These are phyloP conservation scores for Ferdinandea cuprea DNA, from an alignment of 2,888 invertebrate species.

Conservation along the genomic window DNA sequence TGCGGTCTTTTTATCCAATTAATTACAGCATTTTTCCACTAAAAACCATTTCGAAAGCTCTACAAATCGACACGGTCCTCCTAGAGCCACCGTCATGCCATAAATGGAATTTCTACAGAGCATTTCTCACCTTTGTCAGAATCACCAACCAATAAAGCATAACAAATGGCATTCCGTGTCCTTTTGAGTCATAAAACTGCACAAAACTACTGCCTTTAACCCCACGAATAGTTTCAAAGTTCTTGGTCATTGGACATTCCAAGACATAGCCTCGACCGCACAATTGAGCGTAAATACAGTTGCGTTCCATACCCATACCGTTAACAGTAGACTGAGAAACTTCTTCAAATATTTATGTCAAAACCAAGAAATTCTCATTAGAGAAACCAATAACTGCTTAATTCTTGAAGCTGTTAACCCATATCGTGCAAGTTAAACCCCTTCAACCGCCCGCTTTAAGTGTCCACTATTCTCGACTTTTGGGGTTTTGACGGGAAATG, in stretches of 20 bases:
- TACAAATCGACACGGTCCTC: no score
- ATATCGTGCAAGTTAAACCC: slow-evolving; percentile 5
- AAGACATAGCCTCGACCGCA: slow-evolving; percentile 56
- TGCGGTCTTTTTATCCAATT: no score
- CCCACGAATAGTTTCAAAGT: neutral
- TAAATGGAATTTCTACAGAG: neutral
- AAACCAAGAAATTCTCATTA: slow-evolving; percentile 81
- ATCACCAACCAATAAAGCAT: slow-evolving; percentile 44
- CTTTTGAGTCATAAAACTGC: slow-evolving; percentile 43
- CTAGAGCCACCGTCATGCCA: no score
- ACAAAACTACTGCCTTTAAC: slow-evolving; percentile 5
- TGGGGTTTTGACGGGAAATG: slow-evolving; percentile 54
- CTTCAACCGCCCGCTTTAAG: slow-evolving; percentile 14
- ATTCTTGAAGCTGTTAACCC: slow-evolving; percentile 76
- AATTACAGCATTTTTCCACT: no score
- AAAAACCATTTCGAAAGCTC: no score
- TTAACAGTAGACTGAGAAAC: slow-evolving; percentile 11
- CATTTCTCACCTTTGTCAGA: slow-evolving; percentile 14
- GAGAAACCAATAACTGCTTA: slow-evolving; percentile 82
- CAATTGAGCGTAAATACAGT: slow-evolving; percentile 32
- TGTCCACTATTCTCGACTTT: slow-evolving; percentile 52
- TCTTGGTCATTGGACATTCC: slow-evolving; percentile 55
- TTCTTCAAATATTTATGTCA: slow-evolving; percentile 56
- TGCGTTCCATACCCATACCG: neutral
- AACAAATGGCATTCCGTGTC: slow-evolving; percentile 50